Evolutionary conservation across 1,140 invertebrate species (phyloP).

Genomic region (Drosophila sulfurigaster): DNA sequence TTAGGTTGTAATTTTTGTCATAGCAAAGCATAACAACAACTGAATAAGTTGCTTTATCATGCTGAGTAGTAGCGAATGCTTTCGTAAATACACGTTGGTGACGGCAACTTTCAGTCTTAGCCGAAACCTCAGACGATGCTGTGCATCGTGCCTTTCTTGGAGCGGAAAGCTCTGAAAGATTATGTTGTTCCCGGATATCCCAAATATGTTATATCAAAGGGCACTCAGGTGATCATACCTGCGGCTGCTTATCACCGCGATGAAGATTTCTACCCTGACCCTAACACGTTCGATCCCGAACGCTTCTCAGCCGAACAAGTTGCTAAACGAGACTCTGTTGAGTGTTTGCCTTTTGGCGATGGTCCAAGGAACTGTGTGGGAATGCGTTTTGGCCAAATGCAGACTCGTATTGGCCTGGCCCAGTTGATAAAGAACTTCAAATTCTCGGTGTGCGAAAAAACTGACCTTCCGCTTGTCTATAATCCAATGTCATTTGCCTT

Average conservation of each 20-base stretch:
- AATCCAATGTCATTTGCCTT: constrained; percentile 54
- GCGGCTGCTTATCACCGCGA: constrained; percentile 87
- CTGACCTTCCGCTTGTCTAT: constrained; percentile 52
- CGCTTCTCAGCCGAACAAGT: constrained; percentile 86
- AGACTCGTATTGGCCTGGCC: constrained; percentile 83
- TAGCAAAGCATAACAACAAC: not conserved
- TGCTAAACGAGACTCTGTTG: constrained; percentile 82
- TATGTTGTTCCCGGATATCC: constrained; percentile 87
- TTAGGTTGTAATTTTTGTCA: no score
- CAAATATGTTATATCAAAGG: constrained; percentile 87
- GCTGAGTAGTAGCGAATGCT: constrained; percentile 5
- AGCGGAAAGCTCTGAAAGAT: constrained; percentile 87
- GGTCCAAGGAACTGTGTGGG: constrained; percentile 86
- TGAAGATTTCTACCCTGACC: constrained; percentile 86
- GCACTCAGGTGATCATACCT: constrained; percentile 87
- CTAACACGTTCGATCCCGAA: constrained; percentile 88
- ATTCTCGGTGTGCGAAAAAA: constrained; percentile 67
- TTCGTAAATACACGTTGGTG: constrained; percentile 23
- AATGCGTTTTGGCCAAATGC: constrained; percentile 85
- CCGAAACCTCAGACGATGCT: not conserved
- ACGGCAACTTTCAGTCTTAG: not conserved
- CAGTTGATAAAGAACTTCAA: constrained; percentile 81
- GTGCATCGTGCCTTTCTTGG: constrained; percentile 86
- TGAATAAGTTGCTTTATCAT: not conserved
- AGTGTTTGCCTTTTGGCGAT: constrained; percentile 89